A percentile compares a stretch with the other conserved stretches of the same genome.
These are phyloP conservation scores for Sarcophaga bullata DNA, from an alignment of 1,140 invertebrate species.

Conservation along the genomic window DNA sequence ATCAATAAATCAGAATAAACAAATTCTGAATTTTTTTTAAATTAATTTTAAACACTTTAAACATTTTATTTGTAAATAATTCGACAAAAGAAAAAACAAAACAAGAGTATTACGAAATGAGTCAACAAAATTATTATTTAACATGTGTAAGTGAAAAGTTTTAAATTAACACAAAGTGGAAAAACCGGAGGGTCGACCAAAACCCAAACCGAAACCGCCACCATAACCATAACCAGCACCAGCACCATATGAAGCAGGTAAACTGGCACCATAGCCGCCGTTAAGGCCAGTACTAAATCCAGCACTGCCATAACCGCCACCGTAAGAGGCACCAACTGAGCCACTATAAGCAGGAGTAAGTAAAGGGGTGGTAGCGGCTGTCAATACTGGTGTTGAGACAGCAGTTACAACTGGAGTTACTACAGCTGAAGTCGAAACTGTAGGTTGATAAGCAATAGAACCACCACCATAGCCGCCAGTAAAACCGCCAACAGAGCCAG, in stretches of 20 bases:
- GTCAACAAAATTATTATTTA: background rate
- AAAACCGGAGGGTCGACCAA: slow-evolving; percentile 41
- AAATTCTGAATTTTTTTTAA: too few relatives aligned
- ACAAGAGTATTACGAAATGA: background rate
- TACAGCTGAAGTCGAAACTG: slow-evolving; percentile 40
- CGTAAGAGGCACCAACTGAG: slow-evolving; percentile 15
- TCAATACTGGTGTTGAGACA: slow-evolving; percentile 49
- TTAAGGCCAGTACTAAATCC: background rate
- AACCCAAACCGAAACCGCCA: slow-evolving; percentile 54
- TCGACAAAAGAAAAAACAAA: background rate
- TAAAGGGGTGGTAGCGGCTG: slow-evolving; percentile 50
- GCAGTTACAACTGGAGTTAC: slow-evolving; percentile 56
- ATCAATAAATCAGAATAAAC: too few relatives aligned
- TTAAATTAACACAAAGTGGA: background rate
- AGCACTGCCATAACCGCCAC: background rate
- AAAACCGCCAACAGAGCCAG: slow-evolving; percentile 44
- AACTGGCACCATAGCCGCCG: background rate
- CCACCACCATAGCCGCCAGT: slow-evolving; percentile 47
- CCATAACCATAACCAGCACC: slow-evolving; percentile 27
- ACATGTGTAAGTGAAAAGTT: background rate
- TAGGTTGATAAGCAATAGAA: slow-evolving; percentile 37
- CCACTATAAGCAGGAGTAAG: background rate
- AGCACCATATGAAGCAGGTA: background rate
- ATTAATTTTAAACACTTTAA: background rate
- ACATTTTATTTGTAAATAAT: slow-evolving; percentile 8